phyloP scores from a whole-genome alignment of 2,888 invertebrate species.

The Allolobophora icterica region DNA sequence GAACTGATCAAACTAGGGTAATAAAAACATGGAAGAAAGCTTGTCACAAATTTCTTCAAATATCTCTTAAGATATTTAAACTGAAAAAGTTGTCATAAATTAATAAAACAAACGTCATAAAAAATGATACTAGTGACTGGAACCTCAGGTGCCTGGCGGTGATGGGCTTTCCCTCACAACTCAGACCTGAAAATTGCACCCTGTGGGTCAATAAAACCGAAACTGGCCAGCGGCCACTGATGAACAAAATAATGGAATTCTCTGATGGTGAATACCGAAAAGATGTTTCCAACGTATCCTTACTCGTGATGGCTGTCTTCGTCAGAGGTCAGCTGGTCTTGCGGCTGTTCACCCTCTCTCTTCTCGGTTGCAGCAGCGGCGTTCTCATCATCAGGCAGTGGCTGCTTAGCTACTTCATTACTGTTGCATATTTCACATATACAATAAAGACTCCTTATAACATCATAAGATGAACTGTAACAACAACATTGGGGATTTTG shows the following conservation, averaged over 20 bases:
- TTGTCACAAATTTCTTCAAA: neutral
- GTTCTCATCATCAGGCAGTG: conserved; percentile 20
- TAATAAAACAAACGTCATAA: neutral
- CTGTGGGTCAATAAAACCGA: neutral
- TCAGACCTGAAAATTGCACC: no score
- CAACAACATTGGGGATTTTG: neutral
- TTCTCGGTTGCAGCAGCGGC: neutral
- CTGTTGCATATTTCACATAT: conserved; percentile 1
- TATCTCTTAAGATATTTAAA: no score
- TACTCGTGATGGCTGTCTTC: conserved; percentile 4
- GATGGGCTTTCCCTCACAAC: neutral
- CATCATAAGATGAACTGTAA: neutral
- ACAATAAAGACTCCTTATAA: neutral
- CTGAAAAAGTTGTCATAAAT: no score
- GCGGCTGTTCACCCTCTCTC: neutral
- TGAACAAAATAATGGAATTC: neutral
- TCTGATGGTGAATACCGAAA: neutral
- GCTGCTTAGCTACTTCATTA: conserved; percentile 18
- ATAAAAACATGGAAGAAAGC: neutral
- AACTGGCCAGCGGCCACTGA: neutral
- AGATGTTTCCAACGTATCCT: neutral
- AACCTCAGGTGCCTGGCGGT: neutral
- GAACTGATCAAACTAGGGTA: neutral
- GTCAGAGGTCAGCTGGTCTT: neutral
- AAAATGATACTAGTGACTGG: neutral